Evolutionary conservation across 2,113 vertebrate species (phyloP), one percentile per base, ranked within the genome.

Genomic region (Chloropsis hardwickii): DNA sequence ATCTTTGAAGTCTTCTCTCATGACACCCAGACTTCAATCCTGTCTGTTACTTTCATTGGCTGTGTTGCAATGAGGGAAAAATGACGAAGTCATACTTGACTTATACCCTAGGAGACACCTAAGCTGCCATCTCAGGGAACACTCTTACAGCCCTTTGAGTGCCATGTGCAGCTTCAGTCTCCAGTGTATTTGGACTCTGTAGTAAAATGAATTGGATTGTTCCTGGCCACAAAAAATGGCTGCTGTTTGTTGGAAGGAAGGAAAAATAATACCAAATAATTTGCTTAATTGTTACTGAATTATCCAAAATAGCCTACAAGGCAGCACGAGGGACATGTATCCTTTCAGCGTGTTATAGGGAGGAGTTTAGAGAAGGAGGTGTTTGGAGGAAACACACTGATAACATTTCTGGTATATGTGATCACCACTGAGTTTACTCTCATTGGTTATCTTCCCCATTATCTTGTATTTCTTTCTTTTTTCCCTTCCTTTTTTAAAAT

Each of bases 51-150:
- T 92, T 85, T 73, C 50, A 2, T 73, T 62, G 47, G 6, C 35
- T 70, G 54, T 92, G 79, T 91, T 71, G 85, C 81, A 96, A 80
- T 37, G 44, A 80, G n/a, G 79, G 79, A 85, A 88, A 77, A 87
- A 39, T 0, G 5, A 53, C 35, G 47, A 48, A 90, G 39, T 40
- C 28, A 7, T 58, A 4, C 8, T 64, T 62, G 40, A 33, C n/a
- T 78, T 65, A 18, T 4, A 12, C 4, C 10, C 28, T n/a, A 14
- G 69, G 39, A 79, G 37, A n/a, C 29, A 29, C 16, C 1, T 2
- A 60, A 61, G 23, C 54, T 53, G 28, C 48, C 16, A 13, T 23
- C 66, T n/a, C 21, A 20, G 53, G 42, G 23, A 29, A n/a, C 6
- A 3, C 22, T 44, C 42, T 24, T 45, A 50, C 37, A 72, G 39